These are phyloP conservation scores for Falcunculus frontatus DNA, from an alignment of 2,113 vertebrate species.

Conservation along the genomic window DNA sequence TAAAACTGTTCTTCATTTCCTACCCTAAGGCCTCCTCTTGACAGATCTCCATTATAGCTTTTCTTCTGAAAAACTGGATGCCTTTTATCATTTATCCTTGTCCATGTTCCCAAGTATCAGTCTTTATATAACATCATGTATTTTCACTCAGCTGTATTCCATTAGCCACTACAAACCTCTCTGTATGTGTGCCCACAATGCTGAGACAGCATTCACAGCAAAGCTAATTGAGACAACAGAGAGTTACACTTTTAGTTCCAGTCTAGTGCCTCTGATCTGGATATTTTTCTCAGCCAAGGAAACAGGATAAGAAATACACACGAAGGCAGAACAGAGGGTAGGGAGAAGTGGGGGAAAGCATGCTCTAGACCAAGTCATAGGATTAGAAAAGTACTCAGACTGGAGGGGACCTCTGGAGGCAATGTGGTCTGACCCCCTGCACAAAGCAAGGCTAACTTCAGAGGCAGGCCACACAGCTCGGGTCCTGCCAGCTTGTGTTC, in stretches of 20 bases:
- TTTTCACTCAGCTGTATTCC: conserved; percentile 27
- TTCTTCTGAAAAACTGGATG: not conserved
- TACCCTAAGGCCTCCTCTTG: not conserved
- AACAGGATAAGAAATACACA: not conserved
- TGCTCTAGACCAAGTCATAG: not conserved
- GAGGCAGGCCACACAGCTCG: not conserved
- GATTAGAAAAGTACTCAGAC: not conserved
- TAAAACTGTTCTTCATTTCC: conserved; percentile 1
- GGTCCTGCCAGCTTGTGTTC: not conserved
- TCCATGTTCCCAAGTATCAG: not conserved
- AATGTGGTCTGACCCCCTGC: not conserved
- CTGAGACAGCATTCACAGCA: not conserved
- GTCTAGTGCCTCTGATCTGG: not conserved
- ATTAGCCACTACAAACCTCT: not conserved
- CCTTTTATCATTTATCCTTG: not conserved
- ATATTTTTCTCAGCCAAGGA: not conserved
- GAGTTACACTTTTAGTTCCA: not conserved
- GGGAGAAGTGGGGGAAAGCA: not conserved
- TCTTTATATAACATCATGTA: not conserved
- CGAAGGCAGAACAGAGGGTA: not conserved
- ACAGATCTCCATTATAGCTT: not conserved
- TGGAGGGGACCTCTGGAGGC: not conserved
- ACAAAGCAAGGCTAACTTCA: not conserved
- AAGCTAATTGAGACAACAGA: not conserved
- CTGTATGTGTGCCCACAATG: not conserved